These are phyloP conservation scores for Mactra quadrangularis DNA, from an alignment of 1,140 invertebrate genomes.

Conservation along the genomic window DNA sequence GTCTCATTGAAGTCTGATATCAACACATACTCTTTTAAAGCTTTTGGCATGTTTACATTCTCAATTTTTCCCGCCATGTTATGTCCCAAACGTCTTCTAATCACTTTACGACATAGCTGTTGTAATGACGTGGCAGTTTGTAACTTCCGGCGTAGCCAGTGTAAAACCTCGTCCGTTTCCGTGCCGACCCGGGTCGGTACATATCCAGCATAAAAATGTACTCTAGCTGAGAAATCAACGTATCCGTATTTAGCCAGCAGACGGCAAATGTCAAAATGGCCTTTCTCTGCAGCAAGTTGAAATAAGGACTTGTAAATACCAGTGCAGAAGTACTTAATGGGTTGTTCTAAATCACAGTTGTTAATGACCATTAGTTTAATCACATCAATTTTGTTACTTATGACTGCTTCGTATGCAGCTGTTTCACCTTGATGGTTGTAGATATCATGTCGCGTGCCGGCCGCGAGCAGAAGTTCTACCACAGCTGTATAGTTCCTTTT, in stretches of 20 bases:
- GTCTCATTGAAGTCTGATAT: conserved; percentile 77
- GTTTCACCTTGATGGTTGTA: conserved; percentile 83
- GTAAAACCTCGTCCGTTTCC: conserved; percentile 74
- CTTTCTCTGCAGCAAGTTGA: conserved; percentile 81
- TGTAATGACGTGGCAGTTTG: conserved; percentile 78
- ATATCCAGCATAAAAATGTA: conserved; percentile 77
- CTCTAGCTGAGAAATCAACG: conserved; percentile 77
- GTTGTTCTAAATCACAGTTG: conserved; percentile 82
- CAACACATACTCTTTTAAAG: conserved; percentile 80
- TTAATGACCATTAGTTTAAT: conserved; percentile 79
- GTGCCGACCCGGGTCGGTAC: conserved; percentile 71
- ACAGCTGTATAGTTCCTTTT: conserved; percentile 85
- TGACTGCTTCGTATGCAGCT: conserved; percentile 80
- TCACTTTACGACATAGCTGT: conserved; percentile 79
- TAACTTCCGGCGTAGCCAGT: conserved; percentile 76
- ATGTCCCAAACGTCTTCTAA: conserved; percentile 77
- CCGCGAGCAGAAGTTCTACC: conserved; percentile 85
- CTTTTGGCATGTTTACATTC: conserved; percentile 76
- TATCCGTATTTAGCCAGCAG: conserved; percentile 79
- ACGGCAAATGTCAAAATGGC: conserved; percentile 81
- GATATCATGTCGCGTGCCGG: conserved; percentile 81
- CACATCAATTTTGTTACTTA: conserved; percentile 81
- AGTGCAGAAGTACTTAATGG: conserved; percentile 81
- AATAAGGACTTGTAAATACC: conserved; percentile 81
- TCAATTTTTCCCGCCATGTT: conserved; percentile 77